Percentiles rank a stretch among this genome's conserved stretches.
Conservation (phyloP, 23 tunicate species). For the Phallusia fumigata region DNA sequence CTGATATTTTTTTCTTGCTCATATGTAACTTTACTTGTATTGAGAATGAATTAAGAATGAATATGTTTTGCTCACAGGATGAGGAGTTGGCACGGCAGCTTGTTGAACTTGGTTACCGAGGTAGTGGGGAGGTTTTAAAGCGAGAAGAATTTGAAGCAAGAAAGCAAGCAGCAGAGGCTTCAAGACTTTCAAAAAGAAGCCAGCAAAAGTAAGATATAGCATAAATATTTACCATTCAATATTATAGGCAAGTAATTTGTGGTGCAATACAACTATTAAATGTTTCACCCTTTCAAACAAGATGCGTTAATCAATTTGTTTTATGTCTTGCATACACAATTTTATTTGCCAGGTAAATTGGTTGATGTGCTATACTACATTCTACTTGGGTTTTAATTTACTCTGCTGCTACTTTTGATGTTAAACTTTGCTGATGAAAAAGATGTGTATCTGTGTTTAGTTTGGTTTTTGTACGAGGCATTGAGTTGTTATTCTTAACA, state of each 20-base stretch:
- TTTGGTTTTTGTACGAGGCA: too few species aligned
- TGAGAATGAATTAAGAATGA: too few species aligned
- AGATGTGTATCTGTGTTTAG: too few species aligned
- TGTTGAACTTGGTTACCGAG: constrained; percentile 98
- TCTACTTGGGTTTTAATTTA: too few species aligned
- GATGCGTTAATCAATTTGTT: neutral
- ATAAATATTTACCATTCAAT: neutral
- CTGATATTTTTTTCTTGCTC: too few species aligned
- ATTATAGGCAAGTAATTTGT: neutral
- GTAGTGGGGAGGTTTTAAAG: constrained; percentile 96
- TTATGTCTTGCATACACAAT: too few species aligned
- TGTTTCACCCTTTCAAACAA: neutral
- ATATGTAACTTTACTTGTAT: too few species aligned
- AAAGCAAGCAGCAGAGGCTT: constrained; percentile 95
- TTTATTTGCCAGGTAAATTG: too few species aligned
- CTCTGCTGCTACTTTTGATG: too few species aligned
- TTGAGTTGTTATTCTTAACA: too few species aligned
- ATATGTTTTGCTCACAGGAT: constrained; percentile 41
- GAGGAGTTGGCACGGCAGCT: constrained; percentile 93
- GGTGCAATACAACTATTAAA: neutral
- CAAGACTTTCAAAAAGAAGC: constrained; percentile 86
- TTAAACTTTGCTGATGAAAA: too few species aligned
- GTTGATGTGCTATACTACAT: too few species aligned
- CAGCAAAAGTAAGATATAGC: constrained; percentile 71
- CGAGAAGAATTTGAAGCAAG: constrained; percentile 93